Percentiles rank a stretch among this genome's conserved stretches.
phyloP scores from a whole-genome alignment of 2,888 invertebrate species.

The Sturmia bella region DNA sequence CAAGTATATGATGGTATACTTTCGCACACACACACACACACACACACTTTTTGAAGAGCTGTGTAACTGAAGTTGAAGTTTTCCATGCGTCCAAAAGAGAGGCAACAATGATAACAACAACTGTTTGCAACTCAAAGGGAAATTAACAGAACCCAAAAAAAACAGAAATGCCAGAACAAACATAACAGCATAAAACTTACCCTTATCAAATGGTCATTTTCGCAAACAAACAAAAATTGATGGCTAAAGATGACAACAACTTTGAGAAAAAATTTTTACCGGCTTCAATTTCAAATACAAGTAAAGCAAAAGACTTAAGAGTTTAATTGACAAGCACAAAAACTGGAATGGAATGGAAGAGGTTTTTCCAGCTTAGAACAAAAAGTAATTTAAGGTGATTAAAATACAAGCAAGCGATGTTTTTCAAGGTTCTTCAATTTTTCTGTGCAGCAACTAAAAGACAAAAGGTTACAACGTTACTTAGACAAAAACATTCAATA shows the following conservation, averaged over 20 bases:
- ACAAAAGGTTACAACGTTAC: no score
- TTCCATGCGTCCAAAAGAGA: slow-evolving; percentile 2
- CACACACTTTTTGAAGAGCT: slow-evolving; percentile 27
- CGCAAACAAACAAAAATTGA: slow-evolving; percentile 21
- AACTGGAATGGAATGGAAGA: not conserved
- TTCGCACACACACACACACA: no score
- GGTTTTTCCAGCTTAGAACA: not conserved
- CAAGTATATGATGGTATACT: no score
- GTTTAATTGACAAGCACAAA: slow-evolving; percentile 26
- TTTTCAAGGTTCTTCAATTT: no score
- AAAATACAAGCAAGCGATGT: no score
- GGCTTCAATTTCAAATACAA: slow-evolving; percentile 4
- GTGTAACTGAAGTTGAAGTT: slow-evolving; percentile 32
- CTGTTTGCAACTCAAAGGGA: slow-evolving; percentile 18
- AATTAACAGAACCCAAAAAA: slow-evolving; percentile 15
- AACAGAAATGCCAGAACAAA: not conserved
- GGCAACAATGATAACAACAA: slow-evolving; percentile 20
- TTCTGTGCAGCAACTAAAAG: no score
- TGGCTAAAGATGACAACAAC: slow-evolving; percentile 7
- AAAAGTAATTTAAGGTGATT: no score
- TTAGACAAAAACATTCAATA: no score
- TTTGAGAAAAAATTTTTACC: slow-evolving; percentile 5
- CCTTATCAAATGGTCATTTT: slow-evolving; percentile 52
- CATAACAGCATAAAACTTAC: slow-evolving; percentile 33
- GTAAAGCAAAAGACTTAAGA: not conserved